phyloP scores from a whole-genome alignment of 2,797 vertebrate genomes.

The Chelon labrosus region DNA sequence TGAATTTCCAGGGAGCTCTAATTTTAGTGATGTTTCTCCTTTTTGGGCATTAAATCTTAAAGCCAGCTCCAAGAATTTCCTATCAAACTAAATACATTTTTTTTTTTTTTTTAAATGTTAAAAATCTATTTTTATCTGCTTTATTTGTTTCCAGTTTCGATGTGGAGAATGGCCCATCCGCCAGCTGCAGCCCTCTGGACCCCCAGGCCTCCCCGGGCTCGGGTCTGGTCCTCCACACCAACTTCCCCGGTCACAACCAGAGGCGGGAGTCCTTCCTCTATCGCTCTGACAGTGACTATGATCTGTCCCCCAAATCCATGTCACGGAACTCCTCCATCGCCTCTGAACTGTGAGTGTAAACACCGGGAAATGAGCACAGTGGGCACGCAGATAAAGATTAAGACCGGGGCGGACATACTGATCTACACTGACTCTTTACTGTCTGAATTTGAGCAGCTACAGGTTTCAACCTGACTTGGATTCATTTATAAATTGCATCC shows the following conservation, averaged over 20 bases:
- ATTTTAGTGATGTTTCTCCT: neutral
- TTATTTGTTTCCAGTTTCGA: constrained; percentile 89
- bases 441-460: too few relatives aligned
- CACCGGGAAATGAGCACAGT: neutral
- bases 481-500: too few relatives aligned
- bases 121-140: neutral
- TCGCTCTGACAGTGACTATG: constrained; percentile 98
- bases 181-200: constrained; percentile 96
- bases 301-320: constrained; percentile 98
- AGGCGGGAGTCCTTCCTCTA: constrained; percentile 97
- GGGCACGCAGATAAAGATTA: too few relatives aligned
- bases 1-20: constrained; percentile 5
- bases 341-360: constrained; percentile 92
- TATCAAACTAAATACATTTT: neutral
- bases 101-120: too few relatives aligned
- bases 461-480: too few relatives aligned
- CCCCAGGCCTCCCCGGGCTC: constrained; percentile 94
- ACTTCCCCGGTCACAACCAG: constrained; percentile 96
- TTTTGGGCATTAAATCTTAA: neutral
- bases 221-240: constrained; percentile 94
- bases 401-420: too few relatives aligned
- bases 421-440: too few relatives aligned
- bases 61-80: neutral
- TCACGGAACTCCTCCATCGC: constrained; percentile 97
- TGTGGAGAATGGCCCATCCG: constrained; percentile 96